Percentiles rank a stretch among this genome's conserved stretches.
phyloP scores from a whole-genome alignment of 2,888 invertebrate genomes.

The Agrotis ipsilon region DNA sequence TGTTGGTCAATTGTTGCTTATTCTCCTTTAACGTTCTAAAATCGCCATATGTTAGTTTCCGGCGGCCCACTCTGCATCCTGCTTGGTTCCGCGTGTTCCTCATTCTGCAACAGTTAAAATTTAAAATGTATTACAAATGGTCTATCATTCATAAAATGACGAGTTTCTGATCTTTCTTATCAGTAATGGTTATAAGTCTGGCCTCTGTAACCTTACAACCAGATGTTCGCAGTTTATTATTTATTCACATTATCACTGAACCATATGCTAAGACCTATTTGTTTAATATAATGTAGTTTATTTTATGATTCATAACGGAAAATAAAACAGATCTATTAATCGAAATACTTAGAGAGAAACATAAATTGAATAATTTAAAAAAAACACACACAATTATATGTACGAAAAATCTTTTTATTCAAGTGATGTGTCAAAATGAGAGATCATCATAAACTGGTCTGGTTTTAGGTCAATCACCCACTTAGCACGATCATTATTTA shows the following conservation, averaged over 20 bases:
- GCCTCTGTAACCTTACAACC: constrained; percentile 42
- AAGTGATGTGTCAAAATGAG: neutral
- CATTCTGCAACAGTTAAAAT: neutral
- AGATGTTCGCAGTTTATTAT: constrained; percentile 45
- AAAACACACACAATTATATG: too few species aligned
- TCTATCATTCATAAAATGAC: constrained; percentile 31
- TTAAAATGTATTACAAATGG: neutral
- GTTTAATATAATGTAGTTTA: neutral
- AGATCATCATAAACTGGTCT: constrained; percentile 36
- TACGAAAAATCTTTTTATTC: neutral
- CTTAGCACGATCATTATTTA: constrained; percentile 49
- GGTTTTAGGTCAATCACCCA: constrained; percentile 55
- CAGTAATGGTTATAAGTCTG: constrained; percentile 20
- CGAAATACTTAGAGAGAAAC: neutral
- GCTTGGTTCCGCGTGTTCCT: too few species aligned
- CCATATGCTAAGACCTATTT: constrained; percentile 10
- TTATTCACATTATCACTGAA: constrained; percentile 24
- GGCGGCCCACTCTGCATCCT: too few species aligned
- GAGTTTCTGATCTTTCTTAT: constrained; percentile 30
- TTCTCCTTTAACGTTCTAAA: too few species aligned
- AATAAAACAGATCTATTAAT: neutral
- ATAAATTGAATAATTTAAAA: too few species aligned
- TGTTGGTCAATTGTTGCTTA: too few species aligned
- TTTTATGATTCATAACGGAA: neutral
- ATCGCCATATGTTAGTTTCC: too few species aligned